phyloP scores from a whole-genome alignment of 2,113 vertebrate genomes.

The Alectura lathami region DNA sequence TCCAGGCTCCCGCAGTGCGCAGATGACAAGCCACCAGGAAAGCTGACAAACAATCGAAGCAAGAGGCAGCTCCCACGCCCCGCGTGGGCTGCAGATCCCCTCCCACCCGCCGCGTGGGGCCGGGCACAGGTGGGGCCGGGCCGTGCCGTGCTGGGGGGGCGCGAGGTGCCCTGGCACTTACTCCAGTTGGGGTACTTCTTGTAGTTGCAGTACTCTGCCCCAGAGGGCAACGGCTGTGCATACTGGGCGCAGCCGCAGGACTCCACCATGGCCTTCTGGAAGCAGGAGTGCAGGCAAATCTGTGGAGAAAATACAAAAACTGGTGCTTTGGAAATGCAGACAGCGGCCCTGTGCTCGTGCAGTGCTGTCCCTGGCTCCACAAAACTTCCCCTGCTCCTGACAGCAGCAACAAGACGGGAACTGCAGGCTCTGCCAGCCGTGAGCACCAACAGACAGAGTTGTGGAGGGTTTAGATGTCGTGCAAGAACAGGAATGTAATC shows the following conservation, averaged over 20 bases:
- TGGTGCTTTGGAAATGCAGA: neutral
- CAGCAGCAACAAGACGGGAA: neutral
- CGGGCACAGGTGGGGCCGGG: neutral
- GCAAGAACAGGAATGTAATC: neutral
- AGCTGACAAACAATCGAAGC: neutral
- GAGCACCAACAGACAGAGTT: neutral
- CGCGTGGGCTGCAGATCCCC: neutral
- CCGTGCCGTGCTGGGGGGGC: accelerated
- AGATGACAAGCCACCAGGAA: neutral
- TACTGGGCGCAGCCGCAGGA: slow-evolving; percentile 82
- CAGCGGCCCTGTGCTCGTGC: neutral
- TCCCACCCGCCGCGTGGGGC: accelerated
- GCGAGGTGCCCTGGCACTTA: slow-evolving; percentile 60
- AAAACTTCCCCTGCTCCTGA: neutral
- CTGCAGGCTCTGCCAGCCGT: neutral
- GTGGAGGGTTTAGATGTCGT: neutral
- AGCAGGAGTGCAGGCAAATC: slow-evolving; percentile 85
- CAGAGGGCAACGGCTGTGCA: slow-evolving; percentile 68
- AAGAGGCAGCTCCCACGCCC: neutral
- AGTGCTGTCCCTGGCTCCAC: neutral
- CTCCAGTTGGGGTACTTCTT: slow-evolving; percentile 82
- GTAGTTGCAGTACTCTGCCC: slow-evolving; percentile 81
- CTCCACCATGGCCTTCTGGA: slow-evolving; percentile 81
- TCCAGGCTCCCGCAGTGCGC: neutral
- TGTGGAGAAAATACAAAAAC: slow-evolving; percentile 8